A percentile compares a stretch with the other conserved stretches of the same genome.
Conservation (phyloP, 2,888 invertebrate genomes). For the Toxonevra muliebris region DNA sequence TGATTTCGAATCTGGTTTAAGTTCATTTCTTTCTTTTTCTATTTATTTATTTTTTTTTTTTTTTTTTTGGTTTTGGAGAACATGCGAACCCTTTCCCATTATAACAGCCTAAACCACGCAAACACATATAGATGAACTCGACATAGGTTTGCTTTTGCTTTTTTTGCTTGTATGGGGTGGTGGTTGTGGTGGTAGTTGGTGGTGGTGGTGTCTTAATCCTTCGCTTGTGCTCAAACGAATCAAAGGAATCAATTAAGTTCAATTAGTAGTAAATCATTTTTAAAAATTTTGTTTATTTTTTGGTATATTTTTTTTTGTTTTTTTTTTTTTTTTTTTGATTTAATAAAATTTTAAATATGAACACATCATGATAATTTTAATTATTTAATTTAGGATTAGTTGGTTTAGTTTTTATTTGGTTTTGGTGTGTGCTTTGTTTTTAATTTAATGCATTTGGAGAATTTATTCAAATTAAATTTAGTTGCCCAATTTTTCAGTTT, state of each 20-base stretch:
- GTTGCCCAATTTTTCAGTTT: too few relatives aligned
- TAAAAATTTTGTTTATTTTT: background rate
- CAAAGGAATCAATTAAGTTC: conserved; percentile 49
- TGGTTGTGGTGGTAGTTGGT: conserved; percentile 27
- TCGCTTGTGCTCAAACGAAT: conserved; percentile 59
- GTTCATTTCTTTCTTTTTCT: conserved; percentile 20
- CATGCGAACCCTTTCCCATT: conserved; percentile 48
- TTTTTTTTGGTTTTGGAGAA: conserved; percentile 31
- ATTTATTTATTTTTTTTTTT: conserved; percentile 15
- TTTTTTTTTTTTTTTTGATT: background rate
- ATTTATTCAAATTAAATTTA: too few relatives aligned
- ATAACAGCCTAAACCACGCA: conserved; percentile 64
- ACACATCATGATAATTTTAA: background rate
- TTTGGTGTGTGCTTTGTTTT: conserved; percentile 29
- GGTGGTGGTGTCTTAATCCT: conserved; percentile 50
- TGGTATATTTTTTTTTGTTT: background rate
- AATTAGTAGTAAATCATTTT: conserved; percentile 6
- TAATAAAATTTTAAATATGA: background rate
- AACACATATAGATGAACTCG: conserved; percentile 64
- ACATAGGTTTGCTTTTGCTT: conserved; percentile 49
- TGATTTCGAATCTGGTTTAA: conserved; percentile 1
- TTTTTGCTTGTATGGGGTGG: too few relatives aligned
- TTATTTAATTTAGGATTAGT: conserved; percentile 36
- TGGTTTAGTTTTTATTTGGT: conserved; percentile 18
- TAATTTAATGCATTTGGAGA: background rate